Conservation (phyloP, 2,797 vertebrate species). For the Hyperoplus lanceolatus region DNA sequence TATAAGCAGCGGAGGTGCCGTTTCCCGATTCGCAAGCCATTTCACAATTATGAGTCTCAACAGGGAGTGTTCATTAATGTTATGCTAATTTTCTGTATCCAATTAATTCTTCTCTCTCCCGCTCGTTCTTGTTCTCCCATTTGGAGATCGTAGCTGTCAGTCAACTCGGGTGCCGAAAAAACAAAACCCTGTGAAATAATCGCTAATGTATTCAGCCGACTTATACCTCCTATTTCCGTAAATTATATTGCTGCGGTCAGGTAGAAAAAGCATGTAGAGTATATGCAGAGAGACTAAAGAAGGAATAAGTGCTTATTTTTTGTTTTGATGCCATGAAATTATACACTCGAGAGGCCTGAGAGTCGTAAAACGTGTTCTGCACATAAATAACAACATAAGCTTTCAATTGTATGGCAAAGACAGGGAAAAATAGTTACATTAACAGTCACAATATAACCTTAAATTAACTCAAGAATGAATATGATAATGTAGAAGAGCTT, state of each 20-base stretch:
- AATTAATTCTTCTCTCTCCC: slow-evolving; percentile 85
- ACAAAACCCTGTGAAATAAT: slow-evolving; percentile 81
- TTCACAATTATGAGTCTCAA: slow-evolving; percentile 87
- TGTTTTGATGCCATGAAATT: slow-evolving; percentile 64
- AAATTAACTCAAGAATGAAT: slow-evolving; percentile 36
- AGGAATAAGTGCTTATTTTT: slow-evolving; percentile 56
- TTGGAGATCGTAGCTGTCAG: slow-evolving; percentile 85
- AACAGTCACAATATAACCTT: slow-evolving; percentile 26
- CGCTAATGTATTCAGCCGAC: slow-evolving; percentile 73
- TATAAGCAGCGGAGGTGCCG: slow-evolving; percentile 78
- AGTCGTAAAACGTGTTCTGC: slow-evolving; percentile 43
- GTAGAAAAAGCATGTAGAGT: slow-evolving; percentile 52
- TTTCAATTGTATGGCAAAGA: slow-evolving; percentile 24
- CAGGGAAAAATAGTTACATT: slow-evolving; percentile 23
- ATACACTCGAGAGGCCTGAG: slow-evolving; percentile 46
- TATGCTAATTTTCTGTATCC: slow-evolving; percentile 89
- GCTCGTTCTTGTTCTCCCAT: slow-evolving; percentile 78
- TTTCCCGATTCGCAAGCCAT: slow-evolving; percentile 77
- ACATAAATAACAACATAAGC: slow-evolving; percentile 38
- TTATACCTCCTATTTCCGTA: slow-evolving; percentile 64
- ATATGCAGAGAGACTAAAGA: slow-evolving; percentile 49
- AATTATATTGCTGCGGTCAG: slow-evolving; percentile 62
- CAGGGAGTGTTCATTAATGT: slow-evolving; percentile 89
- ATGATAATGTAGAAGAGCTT: slow-evolving; percentile 12
- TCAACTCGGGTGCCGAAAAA: slow-evolving; percentile 74